Evolutionary conservation across 2,888 invertebrate genomes (phyloP).

Genomic region (Dasysyrphus tricinctus): DNA sequence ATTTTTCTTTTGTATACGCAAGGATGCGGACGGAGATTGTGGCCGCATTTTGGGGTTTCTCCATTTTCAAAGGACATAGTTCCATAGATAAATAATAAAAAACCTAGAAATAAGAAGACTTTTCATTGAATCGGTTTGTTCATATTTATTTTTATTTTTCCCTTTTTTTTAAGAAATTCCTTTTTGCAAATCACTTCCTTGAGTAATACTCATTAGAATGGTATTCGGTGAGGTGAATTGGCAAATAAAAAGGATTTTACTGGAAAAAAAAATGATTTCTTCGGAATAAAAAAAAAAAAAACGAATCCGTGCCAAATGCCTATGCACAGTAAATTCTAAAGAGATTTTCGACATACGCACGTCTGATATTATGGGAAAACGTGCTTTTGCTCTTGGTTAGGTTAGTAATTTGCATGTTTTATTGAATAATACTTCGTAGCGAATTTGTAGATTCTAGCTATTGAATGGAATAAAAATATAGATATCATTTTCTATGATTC

Average conservation of each 20-base stretch:
- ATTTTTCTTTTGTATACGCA: conserved; percentile 64
- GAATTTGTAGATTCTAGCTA: conserved; percentile 23
- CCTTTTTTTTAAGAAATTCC: not conserved
- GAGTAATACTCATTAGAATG: conserved; percentile 67
- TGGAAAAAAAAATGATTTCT: conserved; percentile 19
- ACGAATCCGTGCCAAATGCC: conserved; percentile 21
- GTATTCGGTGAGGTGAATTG: conserved; percentile 48
- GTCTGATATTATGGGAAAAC: conserved; percentile 56
- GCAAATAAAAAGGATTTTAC: conserved; percentile 68
- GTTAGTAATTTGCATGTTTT: conserved; percentile 57
- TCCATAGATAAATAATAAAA: conserved; percentile 18
- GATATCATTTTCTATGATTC: conserved; percentile 28
- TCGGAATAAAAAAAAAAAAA: conserved; percentile 3
- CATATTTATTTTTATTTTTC: conserved; percentile 37
- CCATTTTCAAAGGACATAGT: conserved; percentile 23
- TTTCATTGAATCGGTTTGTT: conserved; percentile 46
- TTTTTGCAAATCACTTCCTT: conserved; percentile 61
- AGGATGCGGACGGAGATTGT: conserved; percentile 66
- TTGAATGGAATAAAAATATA: conserved; percentile 23
- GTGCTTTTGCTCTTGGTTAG: conserved; percentile 10
- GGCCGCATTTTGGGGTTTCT: conserved; percentile 53
- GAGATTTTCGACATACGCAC: conserved; percentile 53
- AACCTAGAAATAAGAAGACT: conserved; percentile 18
- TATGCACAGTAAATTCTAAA: conserved; percentile 43
- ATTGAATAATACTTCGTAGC: conserved; percentile 46